Evolutionary conservation across 2,113 vertebrate genomes (phyloP).

Genomic region (Megatriorchis doriae): DNA sequence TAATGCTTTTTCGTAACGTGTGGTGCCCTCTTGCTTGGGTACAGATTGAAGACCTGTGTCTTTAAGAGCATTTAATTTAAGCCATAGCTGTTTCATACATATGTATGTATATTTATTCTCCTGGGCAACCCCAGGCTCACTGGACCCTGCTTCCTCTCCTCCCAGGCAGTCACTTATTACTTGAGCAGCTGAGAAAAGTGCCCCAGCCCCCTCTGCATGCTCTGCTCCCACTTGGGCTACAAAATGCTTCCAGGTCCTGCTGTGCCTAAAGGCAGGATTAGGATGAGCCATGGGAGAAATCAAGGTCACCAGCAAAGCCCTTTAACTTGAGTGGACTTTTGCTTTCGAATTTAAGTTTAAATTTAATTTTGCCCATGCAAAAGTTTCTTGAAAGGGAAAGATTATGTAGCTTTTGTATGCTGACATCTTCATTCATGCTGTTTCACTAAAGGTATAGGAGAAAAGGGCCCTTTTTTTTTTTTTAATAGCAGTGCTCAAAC

Average conservation of each 20-base stretch:
- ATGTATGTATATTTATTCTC: background rate
- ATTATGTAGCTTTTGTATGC: background rate
- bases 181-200: background rate
- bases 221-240: background rate
- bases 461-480: background rate
- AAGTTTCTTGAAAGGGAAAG: background rate
- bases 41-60: background rate
- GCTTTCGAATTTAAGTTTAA: background rate
- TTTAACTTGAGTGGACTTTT: background rate
- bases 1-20: background rate
- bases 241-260: background rate
- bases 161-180: background rate
- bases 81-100: background rate
- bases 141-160: background rate
- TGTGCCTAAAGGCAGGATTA: background rate
- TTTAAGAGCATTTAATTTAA: background rate
- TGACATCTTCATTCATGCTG: background rate
- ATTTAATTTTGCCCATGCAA: background rate
- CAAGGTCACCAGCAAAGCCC: background rate
- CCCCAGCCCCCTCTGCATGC: background rate
- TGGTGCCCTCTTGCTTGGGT: background rate
- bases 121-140: background rate
- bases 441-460: background rate
- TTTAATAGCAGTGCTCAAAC: background rate
- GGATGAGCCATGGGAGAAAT: background rate